phyloP scores from a whole-genome alignment of 2,797 vertebrate genomes.

The Propithecus deckenii region DNA sequence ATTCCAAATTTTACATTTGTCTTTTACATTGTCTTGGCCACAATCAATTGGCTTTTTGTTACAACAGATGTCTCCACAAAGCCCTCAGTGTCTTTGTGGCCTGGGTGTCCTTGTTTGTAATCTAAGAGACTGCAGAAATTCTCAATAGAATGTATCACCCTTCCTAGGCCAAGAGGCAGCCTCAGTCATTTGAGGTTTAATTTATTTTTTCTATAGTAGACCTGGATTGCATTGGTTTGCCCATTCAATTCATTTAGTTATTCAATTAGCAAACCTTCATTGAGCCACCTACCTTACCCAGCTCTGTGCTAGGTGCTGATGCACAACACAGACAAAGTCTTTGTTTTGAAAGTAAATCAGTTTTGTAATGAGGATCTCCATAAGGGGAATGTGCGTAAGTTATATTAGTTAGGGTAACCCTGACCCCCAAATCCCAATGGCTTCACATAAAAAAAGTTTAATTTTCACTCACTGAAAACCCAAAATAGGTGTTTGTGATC shows the following conservation, averaged over 20 bases:
- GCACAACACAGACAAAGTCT: not conserved
- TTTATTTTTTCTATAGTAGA: not conserved
- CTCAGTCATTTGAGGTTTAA: not conserved
- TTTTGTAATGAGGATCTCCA: not conserved
- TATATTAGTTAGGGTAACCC: not conserved
- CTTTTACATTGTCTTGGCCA: not conserved
- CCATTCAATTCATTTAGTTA: not conserved
- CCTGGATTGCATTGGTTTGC: not conserved
- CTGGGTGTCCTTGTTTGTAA: not conserved
- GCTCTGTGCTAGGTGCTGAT: not conserved
- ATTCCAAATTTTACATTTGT: not conserved
- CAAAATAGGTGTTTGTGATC: not conserved
- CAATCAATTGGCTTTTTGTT: not conserved
- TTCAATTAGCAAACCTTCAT: not conserved
- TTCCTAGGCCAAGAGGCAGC: not conserved
- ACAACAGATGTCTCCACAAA: not conserved
- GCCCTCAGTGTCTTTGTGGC: not conserved
- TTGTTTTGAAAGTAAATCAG: not conserved
- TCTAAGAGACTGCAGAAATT: not conserved
- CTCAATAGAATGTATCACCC: not conserved
- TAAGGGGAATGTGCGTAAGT: not conserved
- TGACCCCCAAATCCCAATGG: not conserved
- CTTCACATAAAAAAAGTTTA: not conserved
- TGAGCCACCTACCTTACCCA: not conserved
- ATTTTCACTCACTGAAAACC: not conserved